Conservation (phyloP, 2,888 invertebrate species). For the Cryptophagus acutangulus region DNA sequence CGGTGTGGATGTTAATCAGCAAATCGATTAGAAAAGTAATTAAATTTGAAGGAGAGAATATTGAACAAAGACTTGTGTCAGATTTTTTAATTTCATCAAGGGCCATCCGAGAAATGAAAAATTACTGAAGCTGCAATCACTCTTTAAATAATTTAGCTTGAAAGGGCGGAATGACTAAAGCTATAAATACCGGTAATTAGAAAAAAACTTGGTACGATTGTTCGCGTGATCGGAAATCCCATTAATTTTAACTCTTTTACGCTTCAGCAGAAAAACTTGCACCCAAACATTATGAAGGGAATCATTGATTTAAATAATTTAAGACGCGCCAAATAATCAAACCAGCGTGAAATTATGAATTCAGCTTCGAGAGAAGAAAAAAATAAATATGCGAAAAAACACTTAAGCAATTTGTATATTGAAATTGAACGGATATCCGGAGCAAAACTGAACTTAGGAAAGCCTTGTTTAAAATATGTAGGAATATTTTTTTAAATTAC, state of each 20-base stretch:
- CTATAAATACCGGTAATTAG: slow-evolving; percentile 42
- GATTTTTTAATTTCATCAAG: slow-evolving; percentile 39
- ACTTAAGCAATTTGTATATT: neutral
- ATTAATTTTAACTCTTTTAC: slow-evolving; percentile 36
- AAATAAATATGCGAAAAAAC: neutral
- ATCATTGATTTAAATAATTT: slow-evolving; percentile 10
- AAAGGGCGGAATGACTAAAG: slow-evolving; percentile 31
- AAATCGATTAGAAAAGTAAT: slow-evolving; percentile 28
- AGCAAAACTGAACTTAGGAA: neutral
- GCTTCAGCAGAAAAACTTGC: neutral
- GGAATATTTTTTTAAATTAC: slow-evolving; percentile 16
- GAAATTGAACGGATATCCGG: slow-evolving; percentile 2
- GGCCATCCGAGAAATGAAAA: slow-evolving; percentile 37
- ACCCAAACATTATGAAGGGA: slow-evolving; percentile 1
- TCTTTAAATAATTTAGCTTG: slow-evolving; percentile 39
- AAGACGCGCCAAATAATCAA: slow-evolving; percentile 4
- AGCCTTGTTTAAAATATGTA: slow-evolving; percentile 13
- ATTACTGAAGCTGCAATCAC: slow-evolving; percentile 37
- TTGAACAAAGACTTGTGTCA: slow-evolving; percentile 29
- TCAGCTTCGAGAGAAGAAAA: no score
- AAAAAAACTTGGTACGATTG: slow-evolving; percentile 39
- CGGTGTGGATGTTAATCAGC: no score
- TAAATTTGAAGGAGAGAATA: slow-evolving; percentile 32
- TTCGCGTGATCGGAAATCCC: slow-evolving; percentile 40
- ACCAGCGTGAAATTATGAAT: no score